Evolutionary conservation across 2,888 invertebrate species (phyloP).

Genomic region (Spilosoma lubricipeda): DNA sequence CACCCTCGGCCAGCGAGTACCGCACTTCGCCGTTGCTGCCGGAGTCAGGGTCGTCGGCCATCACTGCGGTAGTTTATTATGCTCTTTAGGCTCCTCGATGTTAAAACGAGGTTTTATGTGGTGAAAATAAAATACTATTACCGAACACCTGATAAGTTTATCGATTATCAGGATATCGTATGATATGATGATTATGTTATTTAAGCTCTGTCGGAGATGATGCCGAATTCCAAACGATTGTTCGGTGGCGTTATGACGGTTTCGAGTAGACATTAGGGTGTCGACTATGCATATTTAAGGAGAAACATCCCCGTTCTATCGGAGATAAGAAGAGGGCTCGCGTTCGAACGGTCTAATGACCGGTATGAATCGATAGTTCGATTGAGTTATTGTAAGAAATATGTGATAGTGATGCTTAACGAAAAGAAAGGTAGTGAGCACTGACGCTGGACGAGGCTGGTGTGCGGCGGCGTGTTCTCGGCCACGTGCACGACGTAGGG

Average conservation of each 20-base stretch:
- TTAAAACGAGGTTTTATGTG: neutral
- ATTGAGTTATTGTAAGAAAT: neutral
- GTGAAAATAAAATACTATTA: neutral
- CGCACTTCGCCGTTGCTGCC: constrained; percentile 94
- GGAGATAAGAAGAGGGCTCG: neutral
- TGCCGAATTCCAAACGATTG: too few relatives aligned
- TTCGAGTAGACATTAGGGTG: too few relatives aligned
- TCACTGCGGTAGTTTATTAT: constrained; percentile 64
- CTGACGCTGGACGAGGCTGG: constrained; percentile 90
- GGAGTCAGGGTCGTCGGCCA: constrained; percentile 88
- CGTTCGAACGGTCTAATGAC: neutral
- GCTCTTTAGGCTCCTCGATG: neutral
- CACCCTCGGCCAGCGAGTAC: constrained; percentile 91
- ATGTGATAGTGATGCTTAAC: neutral
- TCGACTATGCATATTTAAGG: neutral
- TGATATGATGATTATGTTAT: too few relatives aligned
- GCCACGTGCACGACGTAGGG: constrained; percentile 92
- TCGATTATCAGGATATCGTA: too few relatives aligned
- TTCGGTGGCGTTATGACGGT: too few relatives aligned
- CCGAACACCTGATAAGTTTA: too few relatives aligned
- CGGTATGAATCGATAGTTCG: neutral
- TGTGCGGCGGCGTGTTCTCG: constrained; percentile 93
- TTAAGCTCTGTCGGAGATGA: too few relatives aligned
- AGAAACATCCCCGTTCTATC: neutral
- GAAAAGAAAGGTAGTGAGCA: constrained; percentile 14